Evolutionary conservation across 2,888 invertebrate species (phyloP).

Genomic region (Ligdia adustata): DNA sequence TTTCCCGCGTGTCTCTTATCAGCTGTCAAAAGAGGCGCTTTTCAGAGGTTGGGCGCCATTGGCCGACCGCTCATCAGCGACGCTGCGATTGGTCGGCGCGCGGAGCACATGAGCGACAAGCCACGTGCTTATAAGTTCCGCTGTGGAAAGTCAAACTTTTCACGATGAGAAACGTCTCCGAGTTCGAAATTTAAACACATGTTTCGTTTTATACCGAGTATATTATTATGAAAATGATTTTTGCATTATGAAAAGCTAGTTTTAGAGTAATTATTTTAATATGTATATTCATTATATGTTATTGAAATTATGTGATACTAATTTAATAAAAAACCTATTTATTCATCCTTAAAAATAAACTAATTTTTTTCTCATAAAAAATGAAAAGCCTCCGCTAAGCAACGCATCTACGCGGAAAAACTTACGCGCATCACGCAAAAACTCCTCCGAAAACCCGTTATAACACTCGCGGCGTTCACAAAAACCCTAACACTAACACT

Average conservation of each 20-base stretch:
- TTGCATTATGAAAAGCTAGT: background rate
- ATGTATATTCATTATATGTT: too few relatives aligned
- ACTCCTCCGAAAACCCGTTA: constrained; percentile 45
- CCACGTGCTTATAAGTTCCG: constrained; percentile 82
- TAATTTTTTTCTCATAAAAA: too few relatives aligned
- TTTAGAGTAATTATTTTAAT: too few relatives aligned
- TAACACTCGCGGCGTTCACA: constrained; percentile 55
- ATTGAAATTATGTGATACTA: too few relatives aligned
- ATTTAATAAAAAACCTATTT: too few relatives aligned
- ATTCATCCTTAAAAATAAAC: too few relatives aligned
- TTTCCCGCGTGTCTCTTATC: constrained; percentile 64
- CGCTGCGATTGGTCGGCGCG: constrained; percentile 67
- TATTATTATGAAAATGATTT: constrained; percentile 9
- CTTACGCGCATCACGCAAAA: constrained; percentile 40
- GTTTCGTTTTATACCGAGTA: constrained; percentile 2
- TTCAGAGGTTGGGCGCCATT: constrained; percentile 66
- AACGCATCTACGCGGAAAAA: constrained; percentile 29
- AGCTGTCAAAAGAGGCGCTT: constrained; percentile 73
- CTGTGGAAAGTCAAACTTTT: constrained; percentile 65
- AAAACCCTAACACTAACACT: constrained; percentile 49
- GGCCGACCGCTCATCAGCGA: constrained; percentile 69
- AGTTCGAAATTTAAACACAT: constrained; percentile 16
- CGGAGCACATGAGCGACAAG: constrained; percentile 75
- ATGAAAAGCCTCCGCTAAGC: background rate
- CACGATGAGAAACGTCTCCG: constrained; percentile 35